A percentile compares a stretch with the other conserved stretches of the same genome.
These are phyloP conservation scores for Hestina assimilis DNA, from an alignment of 1,140 invertebrate species.

Conservation along the genomic window DNA sequence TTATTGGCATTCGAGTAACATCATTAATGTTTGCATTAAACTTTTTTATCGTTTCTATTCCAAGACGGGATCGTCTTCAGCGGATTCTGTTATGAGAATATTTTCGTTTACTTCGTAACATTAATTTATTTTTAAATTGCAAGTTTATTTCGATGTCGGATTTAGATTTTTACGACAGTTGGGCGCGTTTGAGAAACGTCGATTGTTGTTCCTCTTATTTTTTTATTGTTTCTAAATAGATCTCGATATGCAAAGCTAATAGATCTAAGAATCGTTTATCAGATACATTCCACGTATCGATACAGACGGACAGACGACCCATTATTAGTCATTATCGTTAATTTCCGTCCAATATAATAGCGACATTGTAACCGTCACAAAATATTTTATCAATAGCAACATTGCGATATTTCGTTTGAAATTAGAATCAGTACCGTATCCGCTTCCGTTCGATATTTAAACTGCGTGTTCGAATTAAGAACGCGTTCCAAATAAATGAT, in stretches of 20 bases:
- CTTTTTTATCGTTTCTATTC: conserved; percentile 38
- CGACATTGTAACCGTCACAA: conserved; percentile 54
- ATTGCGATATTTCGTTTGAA: conserved; percentile 72
- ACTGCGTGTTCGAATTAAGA: conserved; percentile 68
- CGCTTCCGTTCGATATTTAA: conserved; percentile 76
- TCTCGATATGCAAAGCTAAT: neutral
- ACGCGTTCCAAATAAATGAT: conserved; percentile 55
- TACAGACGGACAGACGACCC: conserved; percentile 2
- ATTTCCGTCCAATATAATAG: conserved; percentile 73
- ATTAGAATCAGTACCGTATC: conserved; percentile 76
- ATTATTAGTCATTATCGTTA: conserved; percentile 62
- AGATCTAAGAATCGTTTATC: neutral
- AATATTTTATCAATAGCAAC: conserved; percentile 73
- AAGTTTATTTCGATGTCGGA: conserved; percentile 20
- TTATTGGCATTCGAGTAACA: conserved; percentile 17
- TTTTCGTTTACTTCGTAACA: conserved; percentile 16
- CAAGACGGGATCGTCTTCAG: conserved; percentile 26
- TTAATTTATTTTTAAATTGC: conserved; percentile 28
- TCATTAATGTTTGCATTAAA: conserved; percentile 31
- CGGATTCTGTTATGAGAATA: conserved; percentile 14
- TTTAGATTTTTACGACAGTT: conserved; percentile 1
- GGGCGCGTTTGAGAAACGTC: neutral
- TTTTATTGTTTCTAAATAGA: no score
- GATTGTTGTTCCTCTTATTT: conserved; percentile 3
- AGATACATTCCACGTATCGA: neutral